These are phyloP conservation scores for Campopleginae sp. DNA, from an alignment of 2,888 invertebrate genomes.

Conservation along the genomic window DNA sequence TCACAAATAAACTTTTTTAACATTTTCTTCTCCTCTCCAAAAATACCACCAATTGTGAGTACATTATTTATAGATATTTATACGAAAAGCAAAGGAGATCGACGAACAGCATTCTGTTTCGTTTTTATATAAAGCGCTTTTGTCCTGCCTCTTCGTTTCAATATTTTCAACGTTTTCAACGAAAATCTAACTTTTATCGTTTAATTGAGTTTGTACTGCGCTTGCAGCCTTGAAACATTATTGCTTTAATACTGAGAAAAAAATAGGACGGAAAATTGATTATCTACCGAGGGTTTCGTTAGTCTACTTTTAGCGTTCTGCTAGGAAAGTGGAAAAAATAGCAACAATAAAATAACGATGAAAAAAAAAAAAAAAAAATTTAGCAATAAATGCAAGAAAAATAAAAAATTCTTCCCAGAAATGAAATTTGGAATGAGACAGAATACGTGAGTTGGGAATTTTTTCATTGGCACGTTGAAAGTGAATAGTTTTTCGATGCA, in stretches of 20 bases:
- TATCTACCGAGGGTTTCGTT: neutral
- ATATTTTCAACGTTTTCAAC: constrained; percentile 19
- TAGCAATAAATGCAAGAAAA: neutral
- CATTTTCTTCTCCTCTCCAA: neutral
- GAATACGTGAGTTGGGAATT: neutral
- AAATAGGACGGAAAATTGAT: neutral
- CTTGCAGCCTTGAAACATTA: neutral
- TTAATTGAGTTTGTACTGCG: neutral
- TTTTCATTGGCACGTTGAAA: neutral
- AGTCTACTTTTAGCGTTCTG: neutral
- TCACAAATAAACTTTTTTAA: neutral
- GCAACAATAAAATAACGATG: neutral
- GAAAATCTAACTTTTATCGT: neutral
- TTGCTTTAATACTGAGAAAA: neutral
- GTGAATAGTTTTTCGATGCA: neutral
- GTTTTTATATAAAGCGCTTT: constrained; percentile 32
- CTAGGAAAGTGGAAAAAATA: neutral
- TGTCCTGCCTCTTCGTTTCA: constrained; percentile 58
- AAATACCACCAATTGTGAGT: constrained; percentile 12
- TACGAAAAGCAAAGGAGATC: constrained; percentile 41
- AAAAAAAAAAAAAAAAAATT: neutral
- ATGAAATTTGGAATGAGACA: neutral
- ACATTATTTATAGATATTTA: constrained; percentile 20
- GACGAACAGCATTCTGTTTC: constrained; percentile 37
- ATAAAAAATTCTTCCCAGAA: neutral